Conservation (phyloP, 2,113 vertebrate species). For the Cheilinus undulatus region DNA sequence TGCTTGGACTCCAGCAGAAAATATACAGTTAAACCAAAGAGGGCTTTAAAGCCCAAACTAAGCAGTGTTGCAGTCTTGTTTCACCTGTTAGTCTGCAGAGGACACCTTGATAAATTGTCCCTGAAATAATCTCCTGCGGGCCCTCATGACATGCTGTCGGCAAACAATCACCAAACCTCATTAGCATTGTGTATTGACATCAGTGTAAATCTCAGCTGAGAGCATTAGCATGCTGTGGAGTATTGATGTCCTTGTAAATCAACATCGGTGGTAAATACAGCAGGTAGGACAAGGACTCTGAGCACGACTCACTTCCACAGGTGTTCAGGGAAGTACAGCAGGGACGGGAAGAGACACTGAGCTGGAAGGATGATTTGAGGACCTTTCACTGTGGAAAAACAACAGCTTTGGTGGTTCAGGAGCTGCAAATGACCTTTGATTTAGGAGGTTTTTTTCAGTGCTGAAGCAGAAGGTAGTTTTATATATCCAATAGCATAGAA, state of each 20-base stretch:
- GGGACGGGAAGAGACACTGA: neutral
- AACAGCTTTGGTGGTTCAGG: neutral
- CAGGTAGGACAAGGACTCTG: constrained; percentile 40
- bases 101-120: constrained; percentile 54
- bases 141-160: constrained; percentile 35
- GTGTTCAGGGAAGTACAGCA: constrained; percentile 4
- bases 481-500: neutral
- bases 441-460: neutral
- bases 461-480: neutral
- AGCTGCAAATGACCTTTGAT: neutral
- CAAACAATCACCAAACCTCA: constrained; percentile 64
- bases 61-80: neutral
- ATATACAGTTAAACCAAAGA: neutral
- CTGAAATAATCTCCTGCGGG: constrained; percentile 48
- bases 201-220: constrained; percentile 46
- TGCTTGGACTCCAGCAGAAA: neutral
- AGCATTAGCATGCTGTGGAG: constrained; percentile 45
- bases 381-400: neutral
- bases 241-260: constrained; percentile 56
- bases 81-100: constrained; percentile 21
- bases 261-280: constrained; percentile 54
- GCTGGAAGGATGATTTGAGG: neutral
- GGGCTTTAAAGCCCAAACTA: neutral
- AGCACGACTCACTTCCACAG: constrained; percentile 16
- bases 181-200: constrained; percentile 55